These are phyloP conservation scores for Mesorhabditis sp. DNA, from an alignment of 2,888 invertebrate genomes.

Conservation along the genomic window DNA sequence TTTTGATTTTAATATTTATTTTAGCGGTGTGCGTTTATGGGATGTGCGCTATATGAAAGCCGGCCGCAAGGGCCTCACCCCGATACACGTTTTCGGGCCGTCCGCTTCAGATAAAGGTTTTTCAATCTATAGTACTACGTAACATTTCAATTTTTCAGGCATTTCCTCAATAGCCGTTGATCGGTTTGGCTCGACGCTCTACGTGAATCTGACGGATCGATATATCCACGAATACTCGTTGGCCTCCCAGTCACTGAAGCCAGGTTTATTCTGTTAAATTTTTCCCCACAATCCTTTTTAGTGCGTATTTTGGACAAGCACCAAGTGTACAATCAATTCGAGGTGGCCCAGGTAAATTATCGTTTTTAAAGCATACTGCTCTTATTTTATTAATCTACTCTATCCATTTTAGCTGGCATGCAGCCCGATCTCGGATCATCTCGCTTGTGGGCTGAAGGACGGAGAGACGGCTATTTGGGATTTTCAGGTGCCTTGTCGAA, in stretches of 20 bases:
- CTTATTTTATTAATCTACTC: background rate
- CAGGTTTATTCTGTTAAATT: background rate
- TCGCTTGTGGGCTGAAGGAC: background rate
- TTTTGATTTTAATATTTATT: background rate
- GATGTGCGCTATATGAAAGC: background rate
- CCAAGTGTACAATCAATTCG: background rate
- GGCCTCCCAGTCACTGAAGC: background rate
- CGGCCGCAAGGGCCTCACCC: too few species aligned
- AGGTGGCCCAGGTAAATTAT: background rate
- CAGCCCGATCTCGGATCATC: background rate
- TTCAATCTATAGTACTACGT: background rate
- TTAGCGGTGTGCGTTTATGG: slow-evolving; percentile 5
- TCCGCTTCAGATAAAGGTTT: background rate
- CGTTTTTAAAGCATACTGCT: background rate
- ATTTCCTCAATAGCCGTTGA: background rate
- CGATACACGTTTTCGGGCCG: too few species aligned
- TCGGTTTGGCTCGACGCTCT: slow-evolving; percentile 2
- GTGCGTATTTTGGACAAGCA: background rate
- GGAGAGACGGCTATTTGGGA: slow-evolving; percentile 1
- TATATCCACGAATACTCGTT: background rate
- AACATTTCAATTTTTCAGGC: background rate
- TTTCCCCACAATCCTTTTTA: background rate
- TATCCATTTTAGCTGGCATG: background rate
- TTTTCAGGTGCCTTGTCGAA: background rate
- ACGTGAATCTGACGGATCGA: background rate